Evolutionary conservation across 92 coral and sea anemone genomes (phyloP).

Genomic region (Bergia puertoricense): DNA sequence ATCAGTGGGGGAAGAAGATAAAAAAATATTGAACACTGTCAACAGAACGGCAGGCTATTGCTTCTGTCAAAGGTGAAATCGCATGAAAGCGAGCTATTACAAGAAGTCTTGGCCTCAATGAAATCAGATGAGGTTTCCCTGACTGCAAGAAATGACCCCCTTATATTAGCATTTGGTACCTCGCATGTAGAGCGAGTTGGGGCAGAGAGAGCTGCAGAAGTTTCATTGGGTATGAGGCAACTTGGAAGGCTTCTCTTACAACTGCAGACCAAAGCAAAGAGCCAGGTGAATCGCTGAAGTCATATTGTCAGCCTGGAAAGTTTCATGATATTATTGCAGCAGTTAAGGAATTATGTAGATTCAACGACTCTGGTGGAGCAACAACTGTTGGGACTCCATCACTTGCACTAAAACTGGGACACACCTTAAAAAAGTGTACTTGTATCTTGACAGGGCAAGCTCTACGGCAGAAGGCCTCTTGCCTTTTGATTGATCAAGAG

Average conservation of each 20-base stretch:
- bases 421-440: constrained; percentile 46
- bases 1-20: constrained; percentile 7
- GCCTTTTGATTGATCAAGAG: too few relatives aligned
- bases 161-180: too few relatives aligned
- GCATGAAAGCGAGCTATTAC: too few relatives aligned
- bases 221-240: too few relatives aligned
- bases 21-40: constrained; percentile 25
- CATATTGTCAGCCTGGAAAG: constrained; percentile 25
- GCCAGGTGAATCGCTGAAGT: constrained; percentile 18
- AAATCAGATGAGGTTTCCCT: too few relatives aligned
- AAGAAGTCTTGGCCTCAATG: too few relatives aligned
- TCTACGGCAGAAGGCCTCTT: constrained; percentile 38
- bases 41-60: constrained; percentile 22
- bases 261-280: constrained; percentile 17
- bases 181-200: too few relatives aligned
- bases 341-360: neutral
- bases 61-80: constrained; percentile 32
- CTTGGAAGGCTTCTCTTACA: constrained; percentile 10
- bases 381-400: constrained; percentile 27
- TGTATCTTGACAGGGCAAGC: constrained; percentile 47
- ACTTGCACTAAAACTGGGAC: constrained; percentile 34
- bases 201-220: too few relatives aligned
- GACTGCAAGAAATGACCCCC: too few relatives aligned
- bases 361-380: neutral
- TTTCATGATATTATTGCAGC: constrained; percentile 27